phyloP scores from a whole-genome alignment of 1,140 invertebrate genomes.

The Brachionus sp. region DNA sequence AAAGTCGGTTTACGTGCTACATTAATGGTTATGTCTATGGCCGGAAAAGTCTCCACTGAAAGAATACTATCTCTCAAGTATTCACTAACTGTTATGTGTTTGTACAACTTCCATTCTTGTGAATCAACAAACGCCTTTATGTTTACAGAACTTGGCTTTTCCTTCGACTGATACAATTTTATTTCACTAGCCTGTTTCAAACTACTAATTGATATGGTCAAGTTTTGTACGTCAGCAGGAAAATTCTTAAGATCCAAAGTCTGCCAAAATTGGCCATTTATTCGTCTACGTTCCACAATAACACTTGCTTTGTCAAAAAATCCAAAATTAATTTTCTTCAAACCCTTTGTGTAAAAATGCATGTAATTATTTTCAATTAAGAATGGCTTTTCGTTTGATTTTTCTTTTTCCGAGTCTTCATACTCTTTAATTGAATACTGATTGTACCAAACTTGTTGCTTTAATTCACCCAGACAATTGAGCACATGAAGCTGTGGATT shows the following conservation, averaged over 20 bases:
- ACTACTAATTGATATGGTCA: not conserved
- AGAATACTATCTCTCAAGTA: not conserved
- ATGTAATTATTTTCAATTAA: constrained; percentile 1
- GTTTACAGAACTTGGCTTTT: not conserved
- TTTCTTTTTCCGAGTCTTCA: not conserved
- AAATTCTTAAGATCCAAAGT: constrained; percentile 16
- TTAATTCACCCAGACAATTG: not conserved
- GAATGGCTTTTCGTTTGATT: constrained; percentile 23
- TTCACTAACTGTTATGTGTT: not conserved
- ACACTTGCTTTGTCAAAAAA: constrained; percentile 19
- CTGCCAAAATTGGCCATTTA: constrained; percentile 31
- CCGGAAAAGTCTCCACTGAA: not conserved
- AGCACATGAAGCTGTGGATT: not conserved
- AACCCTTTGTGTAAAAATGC: not conserved
- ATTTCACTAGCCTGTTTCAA: constrained; percentile 14
- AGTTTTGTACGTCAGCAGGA: constrained; percentile 37
- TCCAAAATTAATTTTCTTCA: not conserved
- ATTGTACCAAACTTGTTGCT: constrained; percentile 33
- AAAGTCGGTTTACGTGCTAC: constrained; percentile 1
- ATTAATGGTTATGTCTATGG: constrained; percentile 2
- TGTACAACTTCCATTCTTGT: constrained; percentile 42
- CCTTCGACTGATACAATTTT: not conserved
- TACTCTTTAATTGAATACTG: constrained; percentile 17
- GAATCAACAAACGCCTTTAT: constrained; percentile 21
- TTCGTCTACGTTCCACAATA: constrained; percentile 15